These are phyloP conservation scores for Toxotes chatareus DNA, from an alignment of 2,113 vertebrate genomes.

Conservation along the genomic window DNA sequence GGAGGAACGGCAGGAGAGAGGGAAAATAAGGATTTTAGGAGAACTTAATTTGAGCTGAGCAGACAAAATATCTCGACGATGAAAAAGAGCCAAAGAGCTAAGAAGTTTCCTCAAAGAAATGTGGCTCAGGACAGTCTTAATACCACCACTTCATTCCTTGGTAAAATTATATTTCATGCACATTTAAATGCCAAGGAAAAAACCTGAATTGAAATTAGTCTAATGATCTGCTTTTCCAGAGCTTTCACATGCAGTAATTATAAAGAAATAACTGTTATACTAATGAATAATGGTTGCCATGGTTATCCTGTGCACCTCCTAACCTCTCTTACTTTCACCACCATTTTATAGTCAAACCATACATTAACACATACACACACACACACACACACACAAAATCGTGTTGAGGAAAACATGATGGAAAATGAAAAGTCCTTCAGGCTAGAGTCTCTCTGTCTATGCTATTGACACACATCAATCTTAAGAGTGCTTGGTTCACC, in stretches of 20 bases:
- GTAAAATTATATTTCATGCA: slow-evolving; percentile 55
- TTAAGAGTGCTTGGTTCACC: slow-evolving; percentile 89
- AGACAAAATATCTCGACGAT: slow-evolving; percentile 67
- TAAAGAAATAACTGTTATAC: slow-evolving; percentile 23
- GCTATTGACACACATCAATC: slow-evolving; percentile 92
- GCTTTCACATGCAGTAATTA: slow-evolving; percentile 10
- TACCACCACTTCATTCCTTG: slow-evolving; percentile 32
- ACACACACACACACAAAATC: background rate
- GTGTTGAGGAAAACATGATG: slow-evolving; percentile 84
- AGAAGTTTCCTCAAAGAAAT: slow-evolving; percentile 57
- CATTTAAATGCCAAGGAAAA: slow-evolving; percentile 44
- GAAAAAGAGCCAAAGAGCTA: slow-evolving; percentile 54
- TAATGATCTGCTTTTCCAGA: slow-evolving; percentile 25
- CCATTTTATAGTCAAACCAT: slow-evolving; percentile 20
- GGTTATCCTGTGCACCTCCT: background rate
- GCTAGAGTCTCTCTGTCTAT: slow-evolving; percentile 88
- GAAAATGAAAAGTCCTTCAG: slow-evolving; percentile 90
- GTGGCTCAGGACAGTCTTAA: slow-evolving; percentile 30
- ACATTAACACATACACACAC: background rate
- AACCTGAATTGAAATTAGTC: slow-evolving; percentile 33
- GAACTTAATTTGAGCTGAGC: slow-evolving; percentile 75
- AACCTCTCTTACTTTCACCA: slow-evolving; percentile 22
- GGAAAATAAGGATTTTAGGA: slow-evolving; percentile 69
- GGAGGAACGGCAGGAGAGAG: slow-evolving; percentile 50
- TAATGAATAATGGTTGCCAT: slow-evolving; percentile 31